phyloP scores from a whole-genome alignment of 2,888 invertebrate species.

The Erynnis tages region DNA sequence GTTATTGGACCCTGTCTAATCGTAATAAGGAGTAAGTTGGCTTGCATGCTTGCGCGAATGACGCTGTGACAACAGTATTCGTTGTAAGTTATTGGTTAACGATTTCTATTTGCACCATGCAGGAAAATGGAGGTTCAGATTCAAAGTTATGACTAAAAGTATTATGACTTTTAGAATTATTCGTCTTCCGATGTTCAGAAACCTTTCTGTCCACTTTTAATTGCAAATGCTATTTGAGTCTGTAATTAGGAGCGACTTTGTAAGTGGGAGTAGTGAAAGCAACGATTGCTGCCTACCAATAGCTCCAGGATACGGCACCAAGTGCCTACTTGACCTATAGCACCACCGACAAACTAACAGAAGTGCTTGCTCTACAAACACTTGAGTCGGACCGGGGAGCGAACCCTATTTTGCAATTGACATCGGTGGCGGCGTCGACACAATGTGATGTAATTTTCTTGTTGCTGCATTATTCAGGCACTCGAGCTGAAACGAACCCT shows the following conservation, averaged over 20 bases:
- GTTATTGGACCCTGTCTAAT: neutral
- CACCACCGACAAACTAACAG: conserved; percentile 22
- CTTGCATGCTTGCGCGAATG: neutral
- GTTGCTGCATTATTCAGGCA: conserved; percentile 11
- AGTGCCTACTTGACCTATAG: conserved; percentile 23
- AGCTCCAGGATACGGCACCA: conserved; percentile 4
- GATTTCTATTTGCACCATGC: conserved; percentile 17
- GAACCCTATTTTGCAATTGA: conserved; percentile 27
- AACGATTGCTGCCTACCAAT: conserved; percentile 7
- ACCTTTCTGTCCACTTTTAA: no score
- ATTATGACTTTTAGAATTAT: no score
- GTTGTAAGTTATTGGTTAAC: conserved; percentile 14
- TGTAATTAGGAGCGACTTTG: neutral
- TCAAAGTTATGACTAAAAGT: no score
- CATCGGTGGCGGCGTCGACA: conserved; percentile 17
- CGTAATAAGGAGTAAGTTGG: neutral
- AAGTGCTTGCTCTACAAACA: conserved; percentile 22
- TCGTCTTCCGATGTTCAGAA: no score
- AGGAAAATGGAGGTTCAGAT: conserved; percentile 3
- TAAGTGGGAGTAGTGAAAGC: neutral
- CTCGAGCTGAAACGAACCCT: conserved; percentile 2
- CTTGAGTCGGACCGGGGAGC: conserved; percentile 15
- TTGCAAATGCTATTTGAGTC: neutral
- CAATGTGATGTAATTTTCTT: conserved; percentile 23
- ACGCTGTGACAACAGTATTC: neutral